Evolutionary conservation across 1,140 invertebrate genomes (phyloP), one percentile per base, ranked within the genome.

Genomic region (Heliconius melpomene): DNA sequence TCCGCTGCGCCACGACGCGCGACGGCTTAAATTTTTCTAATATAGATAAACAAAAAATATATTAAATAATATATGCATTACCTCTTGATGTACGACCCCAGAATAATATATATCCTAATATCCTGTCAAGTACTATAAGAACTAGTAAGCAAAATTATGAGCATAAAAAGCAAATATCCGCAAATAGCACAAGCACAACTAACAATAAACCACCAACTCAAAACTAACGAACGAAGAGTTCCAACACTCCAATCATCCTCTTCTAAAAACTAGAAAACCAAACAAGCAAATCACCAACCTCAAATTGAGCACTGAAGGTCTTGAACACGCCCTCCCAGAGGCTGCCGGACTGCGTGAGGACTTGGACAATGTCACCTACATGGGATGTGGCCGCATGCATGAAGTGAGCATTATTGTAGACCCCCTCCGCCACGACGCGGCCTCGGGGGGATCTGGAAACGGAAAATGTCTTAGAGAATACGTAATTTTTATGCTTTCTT

Each of bases 251-350:
- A 23, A 6, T 20, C 11, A 23, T 20, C 23, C 54, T 60, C 54
- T 36, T 8, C 5, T 71, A 3, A 20, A 26, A 71, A 5, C 3
- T 13, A 36, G 7, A 36, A 23, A n/a, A 16, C 13, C 38, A 66
- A 40, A 23, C 9, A n/a, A 54, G 57, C 50, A 52, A 46, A 16
- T 13, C 20, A 88, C 91, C 88, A 54, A 95, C 95, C 88, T 98
- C 97, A 93, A 98, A 97, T 90, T 97, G 96, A 88, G 96, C 95
- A 74, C 98, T 98, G 94, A 98, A 98, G 50, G 98, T 98, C 86
- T 96, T 96, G 91, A 98, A 98, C 78, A 98, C 96, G 74, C 98
- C 98, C 95, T 98, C 98, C 95, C 97, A 98, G 77, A 97, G 94
- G 82, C 96, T 96, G 80, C 97, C 97, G 84, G 97, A 97, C 88